Evolutionary conservation across 2,113 vertebrate genomes (phyloP), one percentile per base, ranked within the genome.

Genomic region (Candoia aspera): DNA sequence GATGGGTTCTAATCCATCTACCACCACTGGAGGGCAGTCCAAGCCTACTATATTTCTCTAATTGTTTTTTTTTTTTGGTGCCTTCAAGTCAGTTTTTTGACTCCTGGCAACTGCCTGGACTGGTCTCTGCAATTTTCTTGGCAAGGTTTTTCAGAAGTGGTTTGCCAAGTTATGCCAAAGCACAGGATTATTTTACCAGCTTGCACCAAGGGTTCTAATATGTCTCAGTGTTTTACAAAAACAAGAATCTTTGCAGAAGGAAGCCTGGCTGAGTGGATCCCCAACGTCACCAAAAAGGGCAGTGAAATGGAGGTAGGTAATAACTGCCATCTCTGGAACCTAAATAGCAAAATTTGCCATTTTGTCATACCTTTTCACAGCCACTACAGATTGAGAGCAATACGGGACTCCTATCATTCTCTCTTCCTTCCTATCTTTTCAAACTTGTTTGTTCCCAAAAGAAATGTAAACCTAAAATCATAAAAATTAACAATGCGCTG

Each of bases 21-120:
- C 86, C 6, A 95, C 96, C 97, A 96, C 92, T 26, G 96, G 97
- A 96, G 97, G 96, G 97, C 83, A 91, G 91, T 84, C 92, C 6
- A 10, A 91, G 88, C 90, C 93, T 93, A n/a, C 92, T 15, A 37
- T 37, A 79, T 19, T 79, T 21, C 68, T 79, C 5, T 6, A 11
- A n/a, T n/a, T n/a, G 29, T n/a, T 8, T 17, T 73, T 73, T 19
- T 3, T 37, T 2, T 37, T 79, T 79, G 19, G n/a, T 6, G 6
- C 5, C 33, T 79, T 37, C n/a, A 0, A 0, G n/a, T 73, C 1
- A 0, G 12, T 73, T 68, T 19, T 19, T 37, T 37, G 17, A 33
- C 17, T 21, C 33, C 17, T 37, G 68, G 19, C 6, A 21, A 79
- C 0, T 79, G 68, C 6, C 33, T 8, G 33, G n/a, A 37, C 19